Evolutionary conservation across 1,140 invertebrate species (phyloP).

Genomic region (Panulirus ornatus): DNA sequence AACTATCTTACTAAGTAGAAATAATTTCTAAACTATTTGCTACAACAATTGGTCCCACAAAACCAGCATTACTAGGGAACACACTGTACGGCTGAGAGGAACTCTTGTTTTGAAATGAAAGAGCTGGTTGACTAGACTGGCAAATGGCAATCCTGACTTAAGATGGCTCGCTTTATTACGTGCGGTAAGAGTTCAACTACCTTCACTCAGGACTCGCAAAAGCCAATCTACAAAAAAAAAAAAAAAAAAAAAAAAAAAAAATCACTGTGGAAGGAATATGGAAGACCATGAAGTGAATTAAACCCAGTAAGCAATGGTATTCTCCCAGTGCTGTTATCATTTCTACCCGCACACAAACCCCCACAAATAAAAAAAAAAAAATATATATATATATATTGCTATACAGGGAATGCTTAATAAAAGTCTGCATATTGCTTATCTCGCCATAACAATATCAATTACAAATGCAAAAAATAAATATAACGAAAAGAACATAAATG

Average conservation of each 20-base stretch:
- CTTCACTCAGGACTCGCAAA: slow-evolving; percentile 24
- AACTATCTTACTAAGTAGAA: slow-evolving; percentile 56
- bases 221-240: slow-evolving; percentile 26
- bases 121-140: slow-evolving; percentile 45
- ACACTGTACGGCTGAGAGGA: slow-evolving; percentile 36
- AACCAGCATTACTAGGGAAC: background rate
- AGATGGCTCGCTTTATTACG: background rate
- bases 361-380: too few relatives aligned
- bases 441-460: too few relatives aligned
- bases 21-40: slow-evolving; percentile 22
- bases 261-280: background rate
- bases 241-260: background rate
- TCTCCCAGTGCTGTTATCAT: too few relatives aligned
- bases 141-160: slow-evolving; percentile 28
- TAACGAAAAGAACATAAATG: too few relatives aligned
- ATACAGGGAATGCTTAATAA: too few relatives aligned
- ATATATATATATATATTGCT: too few relatives aligned
- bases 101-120: slow-evolving; percentile 16
- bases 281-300: slow-evolving; percentile 24
- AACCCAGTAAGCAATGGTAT: slow-evolving; percentile 9
- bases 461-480: too few relatives aligned
- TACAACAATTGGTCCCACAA: slow-evolving; percentile 45
- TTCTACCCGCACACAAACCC: too few relatives aligned
- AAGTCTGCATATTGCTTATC: too few relatives aligned
- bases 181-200: background rate